These are phyloP conservation scores for Gavia stellata DNA, from an alignment of 2,113 vertebrate genomes.

Conservation along the genomic window DNA sequence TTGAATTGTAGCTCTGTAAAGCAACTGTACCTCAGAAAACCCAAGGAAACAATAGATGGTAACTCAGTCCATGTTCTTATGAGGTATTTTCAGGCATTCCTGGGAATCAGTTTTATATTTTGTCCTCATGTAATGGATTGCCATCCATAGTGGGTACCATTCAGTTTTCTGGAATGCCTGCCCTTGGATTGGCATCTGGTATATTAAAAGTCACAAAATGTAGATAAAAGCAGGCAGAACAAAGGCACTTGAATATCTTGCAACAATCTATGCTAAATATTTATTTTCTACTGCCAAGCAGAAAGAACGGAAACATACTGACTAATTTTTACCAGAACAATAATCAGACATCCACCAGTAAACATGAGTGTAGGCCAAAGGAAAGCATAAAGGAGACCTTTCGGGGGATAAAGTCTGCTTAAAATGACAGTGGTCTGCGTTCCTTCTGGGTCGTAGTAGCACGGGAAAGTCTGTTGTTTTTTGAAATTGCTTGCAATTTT, in stretches of 20 bases:
- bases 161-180: background rate
- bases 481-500: constrained; percentile 63
- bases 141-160: background rate
- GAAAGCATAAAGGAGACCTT: constrained; percentile 60
- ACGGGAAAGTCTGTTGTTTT: constrained; percentile 49
- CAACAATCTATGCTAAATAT: background rate
- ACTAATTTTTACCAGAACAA: constrained; percentile 76
- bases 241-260: background rate
- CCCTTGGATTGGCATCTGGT: background rate
- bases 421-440: constrained; percentile 57
- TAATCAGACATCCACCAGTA: constrained; percentile 69
- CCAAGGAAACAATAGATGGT: background rate
- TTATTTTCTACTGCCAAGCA: constrained; percentile 54
- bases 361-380: constrained; percentile 77
- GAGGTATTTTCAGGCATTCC: background rate
- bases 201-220: background rate
- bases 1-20: background rate
- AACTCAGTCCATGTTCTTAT: background rate
- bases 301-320: constrained; percentile 75
- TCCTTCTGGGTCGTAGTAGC: constrained; percentile 65
- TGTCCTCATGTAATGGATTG: background rate
- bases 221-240: background rate
- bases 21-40: background rate
- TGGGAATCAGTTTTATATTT: background rate
- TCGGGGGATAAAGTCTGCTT: constrained; percentile 60